phyloP scores from a whole-genome alignment of 2,888 invertebrate genomes.

The Imbricaverruca yamaguchii region DNA sequence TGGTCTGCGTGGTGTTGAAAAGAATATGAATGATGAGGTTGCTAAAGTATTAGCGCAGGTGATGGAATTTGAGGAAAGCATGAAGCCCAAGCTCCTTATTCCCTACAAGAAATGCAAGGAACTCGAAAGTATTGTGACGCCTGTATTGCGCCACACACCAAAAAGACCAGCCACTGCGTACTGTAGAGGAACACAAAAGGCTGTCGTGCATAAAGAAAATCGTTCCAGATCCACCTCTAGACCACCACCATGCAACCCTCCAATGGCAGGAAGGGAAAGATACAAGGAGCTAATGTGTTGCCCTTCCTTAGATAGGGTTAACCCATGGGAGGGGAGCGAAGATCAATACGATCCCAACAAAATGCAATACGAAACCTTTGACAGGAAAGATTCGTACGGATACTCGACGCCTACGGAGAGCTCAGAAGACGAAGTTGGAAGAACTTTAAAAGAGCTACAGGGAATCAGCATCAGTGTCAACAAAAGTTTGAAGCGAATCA shows the following conservation, averaged over 20 bases:
- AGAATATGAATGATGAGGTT: background rate
- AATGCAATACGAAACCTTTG: too few relatives aligned
- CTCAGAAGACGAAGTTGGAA: background rate
- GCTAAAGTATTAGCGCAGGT: background rate
- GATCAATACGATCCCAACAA: too few relatives aligned
- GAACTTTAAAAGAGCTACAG: background rate
- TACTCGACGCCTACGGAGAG: background rate
- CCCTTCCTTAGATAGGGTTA: background rate
- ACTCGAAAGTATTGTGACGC: background rate
- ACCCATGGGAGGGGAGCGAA: conserved; percentile 1
- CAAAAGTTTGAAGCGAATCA: conserved; percentile 1
- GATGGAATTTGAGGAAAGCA: background rate
- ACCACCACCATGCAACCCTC: background rate
- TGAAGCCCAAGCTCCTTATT: background rate
- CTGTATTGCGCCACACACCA: background rate
- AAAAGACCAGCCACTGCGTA: background rate
- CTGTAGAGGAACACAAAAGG: too few relatives aligned
- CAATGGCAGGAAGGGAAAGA: background rate
- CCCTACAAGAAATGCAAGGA: conserved; percentile 9
- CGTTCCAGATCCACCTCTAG: too few relatives aligned
- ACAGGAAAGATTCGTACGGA: background rate
- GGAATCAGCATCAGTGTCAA: background rate
- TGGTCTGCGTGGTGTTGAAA: background rate
- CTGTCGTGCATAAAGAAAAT: too few relatives aligned
- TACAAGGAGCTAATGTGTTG: background rate